Percentiles rank a stretch among this genome's conserved stretches.
These are phyloP conservation scores for Lucinisca nassula DNA, from an alignment of 2,888 invertebrate species.

Conservation along the genomic window DNA sequence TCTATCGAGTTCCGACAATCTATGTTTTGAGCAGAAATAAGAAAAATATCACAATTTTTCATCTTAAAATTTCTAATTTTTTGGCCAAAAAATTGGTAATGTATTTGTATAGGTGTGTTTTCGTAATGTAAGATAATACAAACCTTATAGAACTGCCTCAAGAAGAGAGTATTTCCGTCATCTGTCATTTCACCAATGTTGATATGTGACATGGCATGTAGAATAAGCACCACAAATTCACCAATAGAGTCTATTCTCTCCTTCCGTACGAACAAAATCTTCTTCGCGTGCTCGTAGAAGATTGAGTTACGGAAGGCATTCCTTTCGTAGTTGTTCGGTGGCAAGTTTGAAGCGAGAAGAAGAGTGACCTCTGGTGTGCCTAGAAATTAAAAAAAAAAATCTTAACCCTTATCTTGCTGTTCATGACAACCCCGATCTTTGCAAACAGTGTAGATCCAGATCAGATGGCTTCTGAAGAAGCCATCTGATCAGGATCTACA, in stretches of 20 bases:
- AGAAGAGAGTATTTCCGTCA: constrained; percentile 84
- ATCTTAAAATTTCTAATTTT: too few relatives aligned
- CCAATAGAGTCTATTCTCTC: constrained; percentile 87
- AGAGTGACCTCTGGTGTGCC: constrained; percentile 84
- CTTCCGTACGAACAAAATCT: constrained; percentile 84
- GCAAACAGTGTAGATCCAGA: too few relatives aligned
- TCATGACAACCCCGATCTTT: too few relatives aligned
- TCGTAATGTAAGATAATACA: too few relatives aligned
- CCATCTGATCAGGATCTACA: too few relatives aligned
- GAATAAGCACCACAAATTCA: constrained; percentile 86
- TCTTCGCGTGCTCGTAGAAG: constrained; percentile 83
- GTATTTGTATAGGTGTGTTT: too few relatives aligned
- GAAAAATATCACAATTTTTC: too few relatives aligned
- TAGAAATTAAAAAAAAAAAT: not conserved
- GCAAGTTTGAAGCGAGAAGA: constrained; percentile 86
- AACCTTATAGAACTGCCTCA: constrained; percentile 86
- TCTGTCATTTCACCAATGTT: constrained; percentile 84
- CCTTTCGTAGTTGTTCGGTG: constrained; percentile 83
- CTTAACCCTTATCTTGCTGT: too few relatives aligned
- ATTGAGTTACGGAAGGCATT: constrained; percentile 86
- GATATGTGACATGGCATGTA: constrained; percentile 87
- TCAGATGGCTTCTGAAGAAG: too few relatives aligned
- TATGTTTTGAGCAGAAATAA: too few relatives aligned
- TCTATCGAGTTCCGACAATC: too few relatives aligned
- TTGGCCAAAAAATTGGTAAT: too few relatives aligned